Conservation (phyloP, 2,888 invertebrate genomes). For the Cosmia pyralina region DNA sequence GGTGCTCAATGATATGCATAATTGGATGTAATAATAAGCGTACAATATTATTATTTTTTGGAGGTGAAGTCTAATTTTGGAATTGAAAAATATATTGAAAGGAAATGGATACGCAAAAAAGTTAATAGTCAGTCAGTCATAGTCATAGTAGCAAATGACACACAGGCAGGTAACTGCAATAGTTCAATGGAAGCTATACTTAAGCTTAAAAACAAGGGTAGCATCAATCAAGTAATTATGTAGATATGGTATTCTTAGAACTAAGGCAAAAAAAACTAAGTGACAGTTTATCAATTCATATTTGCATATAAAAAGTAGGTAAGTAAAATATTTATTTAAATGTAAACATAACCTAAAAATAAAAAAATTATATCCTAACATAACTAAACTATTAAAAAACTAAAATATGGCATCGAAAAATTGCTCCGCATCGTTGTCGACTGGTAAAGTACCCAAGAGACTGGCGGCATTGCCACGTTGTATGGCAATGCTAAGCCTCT, state of each 20-base stretch:
- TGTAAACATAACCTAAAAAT: no score
- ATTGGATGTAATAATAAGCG: constrained; percentile 48
- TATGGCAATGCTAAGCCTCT: no score
- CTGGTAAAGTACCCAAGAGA: no score
- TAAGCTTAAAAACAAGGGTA: not conserved
- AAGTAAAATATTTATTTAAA: no score
- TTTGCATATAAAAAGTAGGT: constrained; percentile 17
- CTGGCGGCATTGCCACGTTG: no score
- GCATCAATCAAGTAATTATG: not conserved
- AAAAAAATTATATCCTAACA: no score
- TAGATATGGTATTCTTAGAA: constrained; percentile 4
- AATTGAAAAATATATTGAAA: constrained; percentile 5
- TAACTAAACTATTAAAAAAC: no score
- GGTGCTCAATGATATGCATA: constrained; percentile 42
- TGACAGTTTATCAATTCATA: constrained; percentile 10
- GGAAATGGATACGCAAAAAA: constrained; percentile 17
- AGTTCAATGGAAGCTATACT: not conserved
- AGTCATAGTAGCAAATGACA: not conserved
- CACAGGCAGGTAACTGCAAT: not conserved
- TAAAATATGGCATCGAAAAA: no score
- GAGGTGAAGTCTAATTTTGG: constrained; percentile 2
- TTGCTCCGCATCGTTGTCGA: no score
- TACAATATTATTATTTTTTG: constrained; percentile 40
- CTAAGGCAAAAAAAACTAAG: not conserved
- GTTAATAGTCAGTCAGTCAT: not conserved